These are phyloP conservation scores for Odontocerum albicorne DNA, from an alignment of 2,888 invertebrate species.

Conservation along the genomic window DNA sequence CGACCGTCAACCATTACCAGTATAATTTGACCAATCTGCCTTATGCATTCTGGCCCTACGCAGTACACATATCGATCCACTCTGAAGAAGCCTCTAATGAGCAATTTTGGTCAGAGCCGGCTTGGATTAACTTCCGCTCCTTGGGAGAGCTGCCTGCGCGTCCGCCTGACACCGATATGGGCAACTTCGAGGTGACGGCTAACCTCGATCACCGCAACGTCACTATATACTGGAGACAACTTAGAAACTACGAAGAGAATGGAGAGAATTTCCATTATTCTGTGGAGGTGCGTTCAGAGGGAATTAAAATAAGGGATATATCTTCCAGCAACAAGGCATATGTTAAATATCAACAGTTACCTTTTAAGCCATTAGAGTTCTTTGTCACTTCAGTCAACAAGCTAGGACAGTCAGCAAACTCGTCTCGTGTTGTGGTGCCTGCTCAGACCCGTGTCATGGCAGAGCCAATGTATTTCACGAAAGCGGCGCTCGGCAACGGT, in stretches of 20 bases:
- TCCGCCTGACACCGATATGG: slow-evolving; percentile 70
- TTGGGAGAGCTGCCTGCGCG: slow-evolving; percentile 60
- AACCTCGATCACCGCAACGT: slow-evolving; percentile 60
- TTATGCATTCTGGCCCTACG: slow-evolving; percentile 70
- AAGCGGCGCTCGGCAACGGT: slow-evolving; percentile 71
- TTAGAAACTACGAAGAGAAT: slow-evolving; percentile 68
- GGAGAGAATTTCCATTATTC: slow-evolving; percentile 74
- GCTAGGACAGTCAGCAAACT: slow-evolving; percentile 59
- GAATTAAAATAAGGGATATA: slow-evolving; percentile 48
- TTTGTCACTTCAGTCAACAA: slow-evolving; percentile 64
- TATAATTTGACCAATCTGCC: slow-evolving; percentile 58
- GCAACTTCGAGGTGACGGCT: slow-evolving; percentile 69
- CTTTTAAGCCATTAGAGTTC: slow-evolving; percentile 50
- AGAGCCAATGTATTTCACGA: slow-evolving; percentile 66
- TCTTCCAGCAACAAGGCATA: slow-evolving; percentile 48
- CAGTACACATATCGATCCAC: slow-evolving; percentile 69
- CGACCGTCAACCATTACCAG: slow-evolving; percentile 43
- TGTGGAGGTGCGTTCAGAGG: slow-evolving; percentile 52
- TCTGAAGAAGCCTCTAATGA: slow-evolving; percentile 55
- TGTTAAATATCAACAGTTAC: slow-evolving; percentile 59
- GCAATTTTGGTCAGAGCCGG: slow-evolving; percentile 68
- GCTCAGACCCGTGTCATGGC: slow-evolving; percentile 49
- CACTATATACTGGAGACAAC: slow-evolving; percentile 78
- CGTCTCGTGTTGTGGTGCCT: slow-evolving; percentile 64
- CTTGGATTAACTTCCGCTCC: slow-evolving; percentile 63